Evolutionary conservation across 2,888 invertebrate species (phyloP).

Genomic region (Tipula lateralis): DNA sequence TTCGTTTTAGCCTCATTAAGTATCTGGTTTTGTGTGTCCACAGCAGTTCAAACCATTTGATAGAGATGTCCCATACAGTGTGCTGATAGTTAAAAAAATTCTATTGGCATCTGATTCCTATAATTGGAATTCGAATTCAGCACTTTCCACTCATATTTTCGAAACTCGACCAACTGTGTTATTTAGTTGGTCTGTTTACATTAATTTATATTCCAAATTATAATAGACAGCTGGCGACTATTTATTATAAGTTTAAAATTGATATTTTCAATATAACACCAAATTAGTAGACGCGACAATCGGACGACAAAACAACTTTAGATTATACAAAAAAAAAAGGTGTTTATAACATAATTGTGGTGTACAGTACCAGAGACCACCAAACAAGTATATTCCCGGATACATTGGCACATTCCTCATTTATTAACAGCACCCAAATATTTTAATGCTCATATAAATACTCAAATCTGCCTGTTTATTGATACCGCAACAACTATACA

Average conservation of each 20-base stretch:
- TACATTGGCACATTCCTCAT: neutral
- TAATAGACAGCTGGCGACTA: neutral
- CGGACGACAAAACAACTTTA: neutral
- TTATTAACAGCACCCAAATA: neutral
- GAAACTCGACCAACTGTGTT: too few relatives aligned
- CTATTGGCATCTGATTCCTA: too few relatives aligned
- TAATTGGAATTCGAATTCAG: too few relatives aligned
- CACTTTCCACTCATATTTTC: too few relatives aligned
- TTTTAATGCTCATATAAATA: neutral
- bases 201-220: too few relatives aligned
- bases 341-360: neutral
- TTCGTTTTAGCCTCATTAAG: too few relatives aligned
- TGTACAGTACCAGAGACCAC: neutral
- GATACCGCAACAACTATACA: neutral
- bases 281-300: neutral
- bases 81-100: too few relatives aligned
- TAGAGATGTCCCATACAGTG: too few relatives aligned
- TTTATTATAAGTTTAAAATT: neutral
- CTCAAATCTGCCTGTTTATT: neutral
- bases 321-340: neutral
- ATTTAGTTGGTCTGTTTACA: too few relatives aligned
- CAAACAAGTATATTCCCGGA: neutral
- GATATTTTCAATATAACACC: neutral
- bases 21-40: too few relatives aligned
- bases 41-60: too few relatives aligned